phyloP scores from a whole-genome alignment of 2,888 invertebrate species.

The Ophion obscuratus region DNA sequence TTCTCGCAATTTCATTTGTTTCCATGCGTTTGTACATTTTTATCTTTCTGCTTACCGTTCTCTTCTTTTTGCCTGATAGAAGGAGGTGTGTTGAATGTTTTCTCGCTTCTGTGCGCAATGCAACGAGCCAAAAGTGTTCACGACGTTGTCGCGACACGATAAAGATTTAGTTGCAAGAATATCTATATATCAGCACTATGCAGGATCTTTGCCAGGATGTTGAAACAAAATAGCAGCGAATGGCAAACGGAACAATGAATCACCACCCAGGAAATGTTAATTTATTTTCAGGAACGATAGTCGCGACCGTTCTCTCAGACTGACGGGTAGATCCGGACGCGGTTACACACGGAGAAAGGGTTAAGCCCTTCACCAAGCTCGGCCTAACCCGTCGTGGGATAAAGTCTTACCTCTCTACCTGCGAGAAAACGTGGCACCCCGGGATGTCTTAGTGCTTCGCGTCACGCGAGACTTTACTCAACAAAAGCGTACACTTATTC shows the following conservation, averaged over 20 bases:
- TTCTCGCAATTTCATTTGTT: slow-evolving; percentile 1
- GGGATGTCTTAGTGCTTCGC: slow-evolving; percentile 58
- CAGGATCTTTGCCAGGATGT: slow-evolving; percentile 53
- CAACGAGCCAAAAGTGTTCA: slow-evolving; percentile 8
- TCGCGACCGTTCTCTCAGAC: slow-evolving; percentile 44
- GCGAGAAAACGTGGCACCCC: slow-evolving; percentile 34
- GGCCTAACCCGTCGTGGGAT: slow-evolving; percentile 46
- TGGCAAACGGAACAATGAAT: slow-evolving; percentile 66
- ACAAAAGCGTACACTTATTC: slow-evolving; percentile 30
- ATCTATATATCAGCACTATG: slow-evolving; percentile 25
- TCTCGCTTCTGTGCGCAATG: background rate
- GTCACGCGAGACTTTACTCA: slow-evolving; percentile 58
- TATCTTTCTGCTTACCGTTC: slow-evolving; percentile 4
- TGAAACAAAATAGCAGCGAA: slow-evolving; percentile 62
- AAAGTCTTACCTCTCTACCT: slow-evolving; percentile 39
- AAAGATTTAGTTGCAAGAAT: background rate
- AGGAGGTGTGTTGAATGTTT: background rate
- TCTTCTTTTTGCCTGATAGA: background rate
- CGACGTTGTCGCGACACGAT: background rate
- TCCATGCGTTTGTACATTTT: background rate
- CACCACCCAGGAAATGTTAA: slow-evolving; percentile 64
- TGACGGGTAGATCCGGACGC: slow-evolving; percentile 40
- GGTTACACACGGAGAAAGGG: slow-evolving; percentile 35
- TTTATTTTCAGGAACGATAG: slow-evolving; percentile 67
- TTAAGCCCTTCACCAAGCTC: slow-evolving; percentile 24